These are phyloP conservation scores for Rhadina sibilatrix DNA, from an alignment of 2,113 vertebrate species.

Conservation along the genomic window DNA sequence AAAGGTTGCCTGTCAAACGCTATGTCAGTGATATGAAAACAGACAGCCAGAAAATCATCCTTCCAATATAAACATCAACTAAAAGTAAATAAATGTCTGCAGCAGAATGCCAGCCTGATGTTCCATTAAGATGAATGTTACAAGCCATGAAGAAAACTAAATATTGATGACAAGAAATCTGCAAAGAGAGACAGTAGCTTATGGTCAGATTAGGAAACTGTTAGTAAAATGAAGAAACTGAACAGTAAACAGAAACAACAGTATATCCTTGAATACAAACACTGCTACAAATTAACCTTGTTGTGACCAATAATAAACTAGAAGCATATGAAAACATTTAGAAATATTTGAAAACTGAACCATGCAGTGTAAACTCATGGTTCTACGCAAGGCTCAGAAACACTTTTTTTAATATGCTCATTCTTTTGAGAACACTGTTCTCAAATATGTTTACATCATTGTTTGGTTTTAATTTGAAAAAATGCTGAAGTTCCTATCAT, in stretches of 20 bases:
- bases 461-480: background rate
- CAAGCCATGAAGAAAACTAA: conserved; percentile 32
- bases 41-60: conserved; percentile 42
- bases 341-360: background rate
- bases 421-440: background rate
- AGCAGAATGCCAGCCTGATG: conserved; percentile 36
- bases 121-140: conserved; percentile 28
- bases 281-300: background rate
- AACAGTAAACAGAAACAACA: background rate
- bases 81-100: conserved; percentile 42
- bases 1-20: conserved; percentile 30
- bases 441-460: background rate
- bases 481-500: background rate
- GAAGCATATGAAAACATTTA: background rate
- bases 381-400: background rate
- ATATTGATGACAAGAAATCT: conserved; percentile 32
- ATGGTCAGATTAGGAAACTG: conserved; percentile 3
- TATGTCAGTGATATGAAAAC: conserved; percentile 23
- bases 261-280: background rate
- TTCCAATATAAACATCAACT: conserved; percentile 33
- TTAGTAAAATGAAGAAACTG: background rate
- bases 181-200: conserved; percentile 10
- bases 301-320: background rate
- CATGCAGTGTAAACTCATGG: background rate
- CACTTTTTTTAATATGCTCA: background rate